A percentile compares a stretch with the other conserved stretches of the same genome.
Evolutionary conservation across 2,888 invertebrate species (phyloP).

Genomic region (Polyploca ridens): DNA sequence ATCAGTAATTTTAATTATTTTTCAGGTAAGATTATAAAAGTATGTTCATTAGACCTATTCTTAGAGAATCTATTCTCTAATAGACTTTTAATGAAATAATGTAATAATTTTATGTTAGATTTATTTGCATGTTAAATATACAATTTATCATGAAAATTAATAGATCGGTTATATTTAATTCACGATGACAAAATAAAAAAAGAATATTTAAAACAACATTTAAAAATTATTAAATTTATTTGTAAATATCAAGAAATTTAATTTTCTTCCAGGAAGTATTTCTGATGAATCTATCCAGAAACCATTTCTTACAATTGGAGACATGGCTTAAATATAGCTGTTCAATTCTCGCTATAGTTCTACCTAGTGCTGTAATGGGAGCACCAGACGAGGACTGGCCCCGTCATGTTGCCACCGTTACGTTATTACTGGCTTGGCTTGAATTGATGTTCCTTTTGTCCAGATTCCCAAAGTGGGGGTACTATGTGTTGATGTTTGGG

Average conservation of each 20-base stretch:
- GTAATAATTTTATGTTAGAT: too few species aligned
- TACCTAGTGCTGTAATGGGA: constrained; percentile 50
- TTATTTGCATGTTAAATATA: too few species aligned
- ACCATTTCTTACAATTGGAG: constrained; percentile 77
- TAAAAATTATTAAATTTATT: too few species aligned
- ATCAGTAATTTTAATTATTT: constrained; percentile 63
- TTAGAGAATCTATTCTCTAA: too few species aligned
- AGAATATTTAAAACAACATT: too few species aligned
- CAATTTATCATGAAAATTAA: too few species aligned
- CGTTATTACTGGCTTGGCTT: constrained; percentile 81
- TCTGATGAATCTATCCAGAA: constrained; percentile 67
- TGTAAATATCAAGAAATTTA: not conserved
- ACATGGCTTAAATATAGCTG: constrained; percentile 80
- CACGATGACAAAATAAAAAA: too few species aligned
- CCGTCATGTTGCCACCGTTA: constrained; percentile 74
- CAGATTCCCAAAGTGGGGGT: constrained; percentile 82
- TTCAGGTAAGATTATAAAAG: constrained; percentile 71
- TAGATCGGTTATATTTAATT: too few species aligned
- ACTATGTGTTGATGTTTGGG: constrained; percentile 84
- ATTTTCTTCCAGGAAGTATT: constrained; percentile 68
- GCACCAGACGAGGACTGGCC: constrained; percentile 56
- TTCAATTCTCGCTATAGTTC: constrained; percentile 59
- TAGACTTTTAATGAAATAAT: too few species aligned
- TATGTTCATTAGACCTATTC: too few species aligned
- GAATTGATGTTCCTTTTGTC: constrained; percentile 83